Conservation (phyloP, 2,888 invertebrate species). For the Cheilosia soror region DNA sequence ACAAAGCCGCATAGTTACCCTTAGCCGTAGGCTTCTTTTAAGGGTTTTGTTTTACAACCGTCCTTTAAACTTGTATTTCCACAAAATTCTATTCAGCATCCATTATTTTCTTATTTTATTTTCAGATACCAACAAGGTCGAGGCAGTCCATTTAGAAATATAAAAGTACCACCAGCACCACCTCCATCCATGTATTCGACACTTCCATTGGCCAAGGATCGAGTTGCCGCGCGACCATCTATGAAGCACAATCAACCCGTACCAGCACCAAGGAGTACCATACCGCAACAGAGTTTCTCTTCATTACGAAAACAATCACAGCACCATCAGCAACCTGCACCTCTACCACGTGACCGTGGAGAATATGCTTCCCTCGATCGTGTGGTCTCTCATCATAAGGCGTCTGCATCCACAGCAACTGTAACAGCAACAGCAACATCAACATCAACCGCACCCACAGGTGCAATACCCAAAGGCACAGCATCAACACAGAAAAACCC, state of each 20-base stretch:
- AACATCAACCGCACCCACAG: slow-evolving; percentile 77
- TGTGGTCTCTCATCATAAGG: slow-evolving; percentile 48
- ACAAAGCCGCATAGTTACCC: too few species aligned
- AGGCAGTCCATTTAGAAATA: slow-evolving; percentile 76
- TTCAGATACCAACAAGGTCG: slow-evolving; percentile 69
- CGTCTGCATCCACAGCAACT: neutral
- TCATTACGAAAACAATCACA: slow-evolving; percentile 66
- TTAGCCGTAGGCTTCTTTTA: too few species aligned
- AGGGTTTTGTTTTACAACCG: too few species aligned
- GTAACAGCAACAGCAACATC: slow-evolving; percentile 8
- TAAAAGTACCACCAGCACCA: slow-evolving; percentile 71
- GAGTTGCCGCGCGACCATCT: slow-evolving; percentile 68
- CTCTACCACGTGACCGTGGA: slow-evolving; percentile 75
- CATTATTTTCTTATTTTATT: neutral
- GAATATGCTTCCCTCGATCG: slow-evolving; percentile 82
- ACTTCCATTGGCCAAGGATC: slow-evolving; percentile 80
- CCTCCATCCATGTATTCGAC: slow-evolving; percentile 78
- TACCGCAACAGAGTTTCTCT: slow-evolving; percentile 75
- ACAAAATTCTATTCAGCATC: neutral
- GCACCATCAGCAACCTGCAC: slow-evolving; percentile 53
- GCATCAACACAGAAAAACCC: slow-evolving; percentile 51
- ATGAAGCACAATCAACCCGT: slow-evolving; percentile 77
- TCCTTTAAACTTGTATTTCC: neutral
- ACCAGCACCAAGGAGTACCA: slow-evolving; percentile 80
- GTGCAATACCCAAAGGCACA: slow-evolving; percentile 81